Conservation (phyloP, 2,888 invertebrate genomes). For the Bruchidius siliquastri region DNA sequence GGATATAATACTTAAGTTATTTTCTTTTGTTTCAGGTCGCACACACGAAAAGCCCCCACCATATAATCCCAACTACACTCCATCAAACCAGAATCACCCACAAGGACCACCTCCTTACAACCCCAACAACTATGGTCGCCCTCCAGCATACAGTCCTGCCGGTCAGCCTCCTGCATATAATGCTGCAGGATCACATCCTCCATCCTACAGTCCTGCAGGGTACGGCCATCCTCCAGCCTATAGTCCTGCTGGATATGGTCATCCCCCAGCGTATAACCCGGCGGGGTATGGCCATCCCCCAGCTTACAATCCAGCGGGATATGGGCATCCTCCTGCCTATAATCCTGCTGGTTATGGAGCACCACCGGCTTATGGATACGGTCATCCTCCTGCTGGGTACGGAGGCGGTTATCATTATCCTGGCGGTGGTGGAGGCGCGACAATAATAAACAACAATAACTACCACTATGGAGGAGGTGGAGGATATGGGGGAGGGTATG, state of each 20-base stretch:
- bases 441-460: conserved; percentile 32
- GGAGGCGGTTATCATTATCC: conserved; percentile 15
- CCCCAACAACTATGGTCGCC: neutral
- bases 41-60: neutral
- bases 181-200: conserved; percentile 22
- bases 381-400: conserved; percentile 14
- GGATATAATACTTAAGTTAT: no score
- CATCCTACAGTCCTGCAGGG: conserved; percentile 23
- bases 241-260: conserved; percentile 27
- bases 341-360: conserved; percentile 15
- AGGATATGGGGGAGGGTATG: conserved; percentile 18
- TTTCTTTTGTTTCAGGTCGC: conserved; percentile 5
- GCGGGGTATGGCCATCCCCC: conserved; percentile 14
- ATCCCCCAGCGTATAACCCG: conserved; percentile 24
- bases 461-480: conserved; percentile 28
- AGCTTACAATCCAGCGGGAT: conserved; percentile 21
- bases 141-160: neutral
- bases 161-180: conserved; percentile 24
- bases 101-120: neutral
- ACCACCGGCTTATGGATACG: conserved; percentile 17
- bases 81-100: neutral
- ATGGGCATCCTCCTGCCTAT: conserved; percentile 27
- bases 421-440: conserved; percentile 19
- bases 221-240: conserved; percentile 22
- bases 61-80: neutral